These are phyloP conservation scores for Helicoverpa zea DNA, from an alignment of 1,140 invertebrate species.

Conservation along the genomic window DNA sequence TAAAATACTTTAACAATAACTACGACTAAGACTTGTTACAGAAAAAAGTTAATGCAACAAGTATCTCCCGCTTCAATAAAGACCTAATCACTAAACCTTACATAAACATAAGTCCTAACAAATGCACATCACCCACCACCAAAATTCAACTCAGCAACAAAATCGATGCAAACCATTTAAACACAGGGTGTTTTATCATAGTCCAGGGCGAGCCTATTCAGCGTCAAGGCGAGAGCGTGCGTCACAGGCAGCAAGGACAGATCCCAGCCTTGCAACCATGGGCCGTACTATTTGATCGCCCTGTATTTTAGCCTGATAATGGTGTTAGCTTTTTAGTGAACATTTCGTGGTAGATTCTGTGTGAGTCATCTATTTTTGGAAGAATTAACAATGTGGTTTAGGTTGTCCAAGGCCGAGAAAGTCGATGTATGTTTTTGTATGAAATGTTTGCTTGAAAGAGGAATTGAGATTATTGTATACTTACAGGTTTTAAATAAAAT, in stretches of 20 bases:
- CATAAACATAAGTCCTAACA: background rate
- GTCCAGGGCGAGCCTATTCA: conserved; percentile 59
- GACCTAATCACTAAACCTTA: too few species aligned
- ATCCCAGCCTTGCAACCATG: conserved; percentile 55
- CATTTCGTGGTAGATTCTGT: conserved; percentile 37
- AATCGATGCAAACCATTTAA: background rate
- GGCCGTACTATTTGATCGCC: conserved; percentile 61
- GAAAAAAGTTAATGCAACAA: too few species aligned
- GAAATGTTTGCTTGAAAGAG: background rate
- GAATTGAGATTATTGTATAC: background rate
- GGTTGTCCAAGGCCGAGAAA: background rate
- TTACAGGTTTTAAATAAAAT: too few species aligned
- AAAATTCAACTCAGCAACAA: background rate
- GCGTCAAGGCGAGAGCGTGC: conserved; percentile 69
- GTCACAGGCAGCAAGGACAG: conserved; percentile 73
- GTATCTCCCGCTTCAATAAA: too few species aligned
- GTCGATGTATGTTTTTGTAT: background rate
- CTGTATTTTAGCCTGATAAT: conserved; percentile 64
- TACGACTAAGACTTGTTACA: too few species aligned
- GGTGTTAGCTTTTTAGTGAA: conserved; percentile 62
- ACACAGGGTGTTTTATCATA: conserved; percentile 23
- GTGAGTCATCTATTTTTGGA: conserved; percentile 28
- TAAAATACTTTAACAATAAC: too few species aligned
- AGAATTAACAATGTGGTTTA: conserved; percentile 7
- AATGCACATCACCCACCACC: background rate